A percentile compares a stretch with the other conserved stretches of the same genome.
These are phyloP conservation scores for Centruroides sculpturatus DNA, from an alignment of 1,140 invertebrate species.

Conservation along the genomic window DNA sequence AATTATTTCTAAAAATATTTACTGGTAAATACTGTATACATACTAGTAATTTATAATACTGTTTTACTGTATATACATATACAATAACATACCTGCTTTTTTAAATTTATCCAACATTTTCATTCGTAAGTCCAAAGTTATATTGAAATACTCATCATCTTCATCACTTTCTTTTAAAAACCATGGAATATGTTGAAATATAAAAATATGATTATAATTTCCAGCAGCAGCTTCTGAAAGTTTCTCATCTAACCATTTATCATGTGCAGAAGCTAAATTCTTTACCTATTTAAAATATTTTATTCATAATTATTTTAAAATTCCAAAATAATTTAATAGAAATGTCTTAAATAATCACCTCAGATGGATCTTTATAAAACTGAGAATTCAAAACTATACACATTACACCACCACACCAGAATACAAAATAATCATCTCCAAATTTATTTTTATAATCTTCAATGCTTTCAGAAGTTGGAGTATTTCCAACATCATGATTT, in stretches of 20 bases:
- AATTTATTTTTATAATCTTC: constrained; percentile 30
- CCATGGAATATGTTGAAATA: constrained; percentile 43
- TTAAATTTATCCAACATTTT: constrained; percentile 32
- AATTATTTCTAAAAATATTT: too few species aligned
- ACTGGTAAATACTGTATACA: too few species aligned
- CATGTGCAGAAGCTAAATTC: constrained; percentile 30
- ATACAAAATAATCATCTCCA: constrained; percentile 42
- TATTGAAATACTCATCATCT: constrained; percentile 32
- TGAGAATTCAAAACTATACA: constrained; percentile 41
- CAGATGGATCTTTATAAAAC: constrained; percentile 26
- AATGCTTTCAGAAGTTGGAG: constrained; percentile 31
- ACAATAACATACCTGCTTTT: constrained; percentile 24
- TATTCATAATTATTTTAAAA: too few species aligned
- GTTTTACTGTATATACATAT: not conserved
- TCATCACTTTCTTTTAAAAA: constrained; percentile 33
- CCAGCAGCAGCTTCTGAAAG: constrained; percentile 18
- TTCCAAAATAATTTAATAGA: too few species aligned
- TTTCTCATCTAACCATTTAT: constrained; percentile 30
- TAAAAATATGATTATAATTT: constrained; percentile 27
- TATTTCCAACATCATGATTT: constrained; percentile 41
- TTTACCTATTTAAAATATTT: constrained; percentile 14
- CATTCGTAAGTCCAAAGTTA: constrained; percentile 25
- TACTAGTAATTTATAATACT: too few species aligned
- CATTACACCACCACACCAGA: constrained; percentile 37
- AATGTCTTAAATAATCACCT: not conserved